Conservation (phyloP, 2,797 vertebrate species). For the Ambastaia sidthimunki region DNA sequence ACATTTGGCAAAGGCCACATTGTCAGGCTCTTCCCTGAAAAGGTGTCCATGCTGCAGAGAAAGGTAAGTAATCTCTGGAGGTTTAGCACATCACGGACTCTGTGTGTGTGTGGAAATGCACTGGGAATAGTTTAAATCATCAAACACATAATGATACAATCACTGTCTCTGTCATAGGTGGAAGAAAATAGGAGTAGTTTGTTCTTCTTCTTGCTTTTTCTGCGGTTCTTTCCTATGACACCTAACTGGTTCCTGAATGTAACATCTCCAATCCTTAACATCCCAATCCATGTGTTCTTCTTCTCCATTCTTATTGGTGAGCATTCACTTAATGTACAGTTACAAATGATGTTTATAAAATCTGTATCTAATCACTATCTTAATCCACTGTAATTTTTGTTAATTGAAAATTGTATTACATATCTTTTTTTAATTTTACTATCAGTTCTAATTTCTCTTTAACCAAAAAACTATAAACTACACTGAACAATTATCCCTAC, state of each 20-base stretch:
- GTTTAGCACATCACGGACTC: neutral
- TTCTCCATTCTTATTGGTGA: conserved; percentile 93
- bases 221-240: conserved; percentile 97
- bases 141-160: neutral
- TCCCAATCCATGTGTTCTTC: conserved; percentile 91
- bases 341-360: neutral
- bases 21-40: conserved; percentile 84
- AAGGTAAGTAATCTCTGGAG: conserved; percentile 78
- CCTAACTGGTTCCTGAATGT: conserved; percentile 99
- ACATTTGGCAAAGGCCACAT: conserved; percentile 88
- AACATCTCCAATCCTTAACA: conserved; percentile 95
- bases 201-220: conserved; percentile 95
- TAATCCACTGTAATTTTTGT: neutral
- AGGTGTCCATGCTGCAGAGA: conserved; percentile 85
- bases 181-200: conserved; percentile 91
- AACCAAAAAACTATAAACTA: no score
- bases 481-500: no score
- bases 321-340: conserved; percentile 16
- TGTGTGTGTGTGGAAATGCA: neutral
- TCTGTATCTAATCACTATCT: neutral
- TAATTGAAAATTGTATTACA: no score
- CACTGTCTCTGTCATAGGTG: conserved; percentile 75
- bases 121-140: neutral
- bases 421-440: no score
- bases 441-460: no score